Evolutionary conservation across 2,797 vertebrate genomes (phyloP), one percentile per base, ranked within the genome.

Genomic region (Gymnodraco acuticeps): DNA sequence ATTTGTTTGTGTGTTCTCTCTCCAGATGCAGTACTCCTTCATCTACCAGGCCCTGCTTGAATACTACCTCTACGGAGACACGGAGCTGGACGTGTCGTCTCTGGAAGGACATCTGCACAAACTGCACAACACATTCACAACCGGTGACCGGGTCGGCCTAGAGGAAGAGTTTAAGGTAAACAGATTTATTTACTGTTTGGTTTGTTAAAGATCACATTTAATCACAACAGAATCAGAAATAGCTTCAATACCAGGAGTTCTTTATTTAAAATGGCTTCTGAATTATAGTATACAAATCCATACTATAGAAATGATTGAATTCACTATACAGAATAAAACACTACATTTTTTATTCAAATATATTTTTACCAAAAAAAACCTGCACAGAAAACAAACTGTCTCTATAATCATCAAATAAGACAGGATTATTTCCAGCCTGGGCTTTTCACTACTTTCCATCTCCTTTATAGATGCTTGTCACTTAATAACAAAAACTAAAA

Each of bases 31-130:
- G 94, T 99, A 99, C 89, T 98, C 97, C 0, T 99, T 99, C 94
- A 96, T 99, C 88, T 98, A 99, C 92, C 97, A 98, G 94, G 98
- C 98, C 88, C 94, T 99, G 90, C 95, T 99, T 19, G 98, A 99
- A 93, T 96, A 97, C 96, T 97, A 95, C 95, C 97, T 99, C 87
- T 99, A 99, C 0, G 98, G 98, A 45, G 98, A 99, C 96, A 99
- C 98, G 0, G 98, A 99, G 91, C 92, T 99, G 66, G 98, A 99
- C 0, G 98, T 99, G 89, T 97, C 97, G 3, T 98, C 98, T 81
- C 93, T 99, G 84, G 98, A 99, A 90, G 97, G 96, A 83, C 98
- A 99, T 73, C 93, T 99, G 60, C 95, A 97, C 73, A 95, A 96
- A 3, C 94, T 98, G 20, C 97, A 98, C 65, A 96, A 88, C 58